These are phyloP conservation scores for Rugalucina vietnamica DNA, from an alignment of 2,888 invertebrate species.

Conservation along the genomic window DNA sequence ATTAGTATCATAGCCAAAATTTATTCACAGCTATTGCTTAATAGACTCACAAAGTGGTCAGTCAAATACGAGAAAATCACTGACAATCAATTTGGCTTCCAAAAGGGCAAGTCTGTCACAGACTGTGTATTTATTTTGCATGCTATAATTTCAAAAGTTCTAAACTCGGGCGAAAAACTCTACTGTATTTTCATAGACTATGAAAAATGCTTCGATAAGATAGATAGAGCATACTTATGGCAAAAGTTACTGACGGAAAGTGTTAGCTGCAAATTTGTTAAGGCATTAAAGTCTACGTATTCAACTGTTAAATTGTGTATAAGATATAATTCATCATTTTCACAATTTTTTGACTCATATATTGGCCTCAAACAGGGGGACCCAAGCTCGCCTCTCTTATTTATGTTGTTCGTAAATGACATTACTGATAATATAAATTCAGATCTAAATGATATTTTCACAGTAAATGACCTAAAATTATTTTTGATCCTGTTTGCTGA, in stretches of 20 bases:
- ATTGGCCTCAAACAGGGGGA: neutral
- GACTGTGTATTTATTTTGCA: neutral
- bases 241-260: neutral
- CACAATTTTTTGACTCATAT: neutral
- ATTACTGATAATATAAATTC: neutral
- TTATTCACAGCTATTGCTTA: neutral
- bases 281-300: neutral
- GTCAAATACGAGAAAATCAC: neutral
- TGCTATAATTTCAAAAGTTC: neutral
- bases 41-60: neutral
- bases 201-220: slow-evolving; percentile 3
- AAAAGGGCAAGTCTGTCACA: neutral
- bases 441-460: slow-evolving; percentile 1
- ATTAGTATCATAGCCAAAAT: neutral
- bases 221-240: neutral
- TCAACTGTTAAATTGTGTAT: neutral
- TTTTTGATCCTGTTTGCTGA: slow-evolving; percentile 11
- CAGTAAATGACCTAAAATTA: slow-evolving; percentile 2
- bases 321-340: neutral
- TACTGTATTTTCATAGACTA: neutral
- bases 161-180: neutral
- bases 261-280: neutral
- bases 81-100: neutral
- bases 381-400: neutral
- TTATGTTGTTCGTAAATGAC: slow-evolving; percentile 25